Evolutionary conservation across 2,888 invertebrate genomes (phyloP).

Genomic region (Nomada goodeniana): DNA sequence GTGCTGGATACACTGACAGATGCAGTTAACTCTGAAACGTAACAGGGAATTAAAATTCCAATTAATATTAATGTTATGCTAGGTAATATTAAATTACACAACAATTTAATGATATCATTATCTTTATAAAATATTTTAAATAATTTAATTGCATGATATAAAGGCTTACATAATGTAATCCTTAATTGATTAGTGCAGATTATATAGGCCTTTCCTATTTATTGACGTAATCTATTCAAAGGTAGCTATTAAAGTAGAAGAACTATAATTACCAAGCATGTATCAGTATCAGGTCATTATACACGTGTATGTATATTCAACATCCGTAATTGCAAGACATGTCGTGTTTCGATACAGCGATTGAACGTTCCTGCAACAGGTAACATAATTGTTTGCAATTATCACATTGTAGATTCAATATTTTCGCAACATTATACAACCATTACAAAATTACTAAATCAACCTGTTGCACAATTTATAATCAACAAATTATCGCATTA

Average conservation of each 20-base stretch:
- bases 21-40: too few relatives aligned
- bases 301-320: neutral
- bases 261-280: constrained; percentile 6
- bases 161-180: neutral
- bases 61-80: neutral
- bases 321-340: neutral
- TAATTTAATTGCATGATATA: too few relatives aligned
- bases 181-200: neutral
- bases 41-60: neutral
- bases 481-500: too few relatives aligned
- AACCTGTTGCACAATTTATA: too few relatives aligned
- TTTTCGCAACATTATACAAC: neutral
- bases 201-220: neutral
- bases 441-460: neutral
- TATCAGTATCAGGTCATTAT: neutral
- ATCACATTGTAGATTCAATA: neutral
- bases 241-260: neutral
- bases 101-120: neutral
- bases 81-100: neutral
- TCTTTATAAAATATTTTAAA: neutral
- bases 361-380: too few relatives aligned
- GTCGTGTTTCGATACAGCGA: neutral
- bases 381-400: constrained; percentile 4
- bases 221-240: neutral
- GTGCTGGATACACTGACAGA: too few relatives aligned